Percentiles rank a stretch among this genome's conserved stretches.
Conservation (phyloP, 2,888 invertebrate genomes). For the Helobdella robusta region DNA sequence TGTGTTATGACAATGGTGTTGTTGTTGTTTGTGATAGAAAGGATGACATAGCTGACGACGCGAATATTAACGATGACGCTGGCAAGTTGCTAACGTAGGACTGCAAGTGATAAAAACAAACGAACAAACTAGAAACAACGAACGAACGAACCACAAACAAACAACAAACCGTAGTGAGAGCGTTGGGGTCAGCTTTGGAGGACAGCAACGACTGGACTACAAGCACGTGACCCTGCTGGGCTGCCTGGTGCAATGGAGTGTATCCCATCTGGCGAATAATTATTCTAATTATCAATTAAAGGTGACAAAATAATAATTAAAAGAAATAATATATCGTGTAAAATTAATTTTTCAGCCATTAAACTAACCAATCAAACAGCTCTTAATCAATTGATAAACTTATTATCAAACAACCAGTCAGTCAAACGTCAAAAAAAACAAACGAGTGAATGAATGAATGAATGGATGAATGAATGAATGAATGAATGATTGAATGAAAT, state of each 20-base stretch:
- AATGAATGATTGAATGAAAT: too few species aligned
- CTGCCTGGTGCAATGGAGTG: conserved; percentile 88
- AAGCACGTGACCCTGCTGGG: conserved; percentile 80
- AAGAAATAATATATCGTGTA: neutral
- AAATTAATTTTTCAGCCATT: neutral
- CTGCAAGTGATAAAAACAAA: too few species aligned
- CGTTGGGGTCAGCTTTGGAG: conserved; percentile 66
- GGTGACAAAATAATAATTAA: neutral
- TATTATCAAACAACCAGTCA: too few species aligned
- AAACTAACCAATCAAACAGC: neutral
- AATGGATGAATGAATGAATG: too few species aligned
- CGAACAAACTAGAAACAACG: too few species aligned
- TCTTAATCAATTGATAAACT: neutral
- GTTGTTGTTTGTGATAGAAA: too few species aligned
- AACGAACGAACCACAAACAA: conserved; percentile 69
- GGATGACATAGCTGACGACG: too few species aligned
- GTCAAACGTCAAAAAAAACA: neutral
- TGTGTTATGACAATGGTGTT: neutral
- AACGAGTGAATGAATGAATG: too few species aligned
- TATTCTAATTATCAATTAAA: neutral
- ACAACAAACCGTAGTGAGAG: conserved; percentile 51
- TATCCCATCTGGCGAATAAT: conserved; percentile 59
- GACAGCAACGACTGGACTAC: conserved; percentile 76
- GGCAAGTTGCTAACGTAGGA: too few species aligned
- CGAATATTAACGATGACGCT: too few species aligned